Conservation (phyloP, 2,888 invertebrate genomes). For the Amphipyra tragopoginis region DNA sequence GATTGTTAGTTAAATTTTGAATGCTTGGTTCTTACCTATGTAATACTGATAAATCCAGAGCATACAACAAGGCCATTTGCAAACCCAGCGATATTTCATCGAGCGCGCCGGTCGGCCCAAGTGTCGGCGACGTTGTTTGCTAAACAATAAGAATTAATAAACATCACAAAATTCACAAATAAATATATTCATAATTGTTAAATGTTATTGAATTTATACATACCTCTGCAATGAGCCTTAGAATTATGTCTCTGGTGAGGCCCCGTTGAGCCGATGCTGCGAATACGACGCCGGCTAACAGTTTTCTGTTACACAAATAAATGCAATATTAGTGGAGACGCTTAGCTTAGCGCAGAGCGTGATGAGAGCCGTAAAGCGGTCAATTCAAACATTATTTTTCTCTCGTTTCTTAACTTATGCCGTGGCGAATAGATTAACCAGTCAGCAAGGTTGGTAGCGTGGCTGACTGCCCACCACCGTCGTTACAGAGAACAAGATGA, state of each 20-base stretch:
- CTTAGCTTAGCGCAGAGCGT: too few species aligned
- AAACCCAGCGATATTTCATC: constrained; percentile 95
- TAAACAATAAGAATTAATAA: constrained; percentile 57
- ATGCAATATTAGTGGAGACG: neutral
- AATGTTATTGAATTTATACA: constrained; percentile 11
- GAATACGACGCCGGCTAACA: constrained; percentile 83
- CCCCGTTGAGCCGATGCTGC: constrained; percentile 85
- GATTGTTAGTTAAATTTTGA: too few species aligned
- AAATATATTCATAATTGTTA: neutral
- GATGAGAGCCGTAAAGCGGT: too few species aligned
- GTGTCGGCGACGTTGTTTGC: constrained; percentile 80
- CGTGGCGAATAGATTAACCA: too few species aligned
- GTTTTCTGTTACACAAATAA: constrained; percentile 69
- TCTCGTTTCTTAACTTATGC: too few species aligned
- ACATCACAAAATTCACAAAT: constrained; percentile 3
- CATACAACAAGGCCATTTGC: constrained; percentile 95
- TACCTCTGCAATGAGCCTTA: constrained; percentile 90
- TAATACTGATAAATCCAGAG: constrained; percentile 95
- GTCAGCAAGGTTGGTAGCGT: too few species aligned
- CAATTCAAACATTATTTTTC: too few species aligned
- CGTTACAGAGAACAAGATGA: too few species aligned
- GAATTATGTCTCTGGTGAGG: constrained; percentile 92
- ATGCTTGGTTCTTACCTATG: constrained; percentile 79
- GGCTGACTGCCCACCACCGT: too few species aligned
- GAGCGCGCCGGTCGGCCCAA: constrained; percentile 92